Percentiles rank a stretch among this genome's conserved stretches.
These are phyloP conservation scores for Netelia virgata DNA, from an alignment of 2,888 invertebrate genomes.

Conservation along the genomic window DNA sequence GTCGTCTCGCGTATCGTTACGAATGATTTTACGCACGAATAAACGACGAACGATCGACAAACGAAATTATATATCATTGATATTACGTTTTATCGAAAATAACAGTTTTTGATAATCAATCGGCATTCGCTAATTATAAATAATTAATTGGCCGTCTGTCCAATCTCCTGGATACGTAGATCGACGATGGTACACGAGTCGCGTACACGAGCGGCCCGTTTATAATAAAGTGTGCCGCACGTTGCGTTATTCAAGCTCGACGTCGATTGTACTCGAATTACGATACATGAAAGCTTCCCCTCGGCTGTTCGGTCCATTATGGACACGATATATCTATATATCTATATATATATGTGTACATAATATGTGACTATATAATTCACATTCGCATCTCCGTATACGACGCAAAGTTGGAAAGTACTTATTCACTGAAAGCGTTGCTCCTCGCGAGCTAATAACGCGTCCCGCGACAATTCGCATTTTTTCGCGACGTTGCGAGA, in stretches of 20 bases:
- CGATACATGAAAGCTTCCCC: conserved; percentile 44
- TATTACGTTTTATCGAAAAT: too few relatives aligned
- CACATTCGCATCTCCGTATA: neutral
- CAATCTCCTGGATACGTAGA: neutral
- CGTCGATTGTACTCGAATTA: conserved; percentile 44
- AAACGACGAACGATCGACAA: too few relatives aligned
- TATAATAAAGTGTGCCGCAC: neutral
- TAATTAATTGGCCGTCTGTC: neutral
- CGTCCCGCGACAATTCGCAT: too few relatives aligned
- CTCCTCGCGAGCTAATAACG: neutral
- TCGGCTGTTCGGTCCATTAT: neutral
- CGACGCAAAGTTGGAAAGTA: too few relatives aligned
- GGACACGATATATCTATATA: neutral
- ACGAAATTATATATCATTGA: too few relatives aligned
- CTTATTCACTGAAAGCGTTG: conserved; percentile 6
- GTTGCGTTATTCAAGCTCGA: conserved; percentile 20
- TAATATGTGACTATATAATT: neutral
- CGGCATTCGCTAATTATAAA: too few relatives aligned
- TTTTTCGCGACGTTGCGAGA: too few relatives aligned
- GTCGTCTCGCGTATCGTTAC: too few relatives aligned
- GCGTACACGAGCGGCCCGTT: conserved; percentile 4
- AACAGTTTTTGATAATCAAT: too few relatives aligned
- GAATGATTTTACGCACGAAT: neutral
- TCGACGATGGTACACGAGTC: conserved; percentile 4
- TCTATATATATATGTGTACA: conserved; percentile 1